Base-by-base conservation (phyloP, 2,797 vertebrate species). In the Notolabrus celidotus region DNA sequence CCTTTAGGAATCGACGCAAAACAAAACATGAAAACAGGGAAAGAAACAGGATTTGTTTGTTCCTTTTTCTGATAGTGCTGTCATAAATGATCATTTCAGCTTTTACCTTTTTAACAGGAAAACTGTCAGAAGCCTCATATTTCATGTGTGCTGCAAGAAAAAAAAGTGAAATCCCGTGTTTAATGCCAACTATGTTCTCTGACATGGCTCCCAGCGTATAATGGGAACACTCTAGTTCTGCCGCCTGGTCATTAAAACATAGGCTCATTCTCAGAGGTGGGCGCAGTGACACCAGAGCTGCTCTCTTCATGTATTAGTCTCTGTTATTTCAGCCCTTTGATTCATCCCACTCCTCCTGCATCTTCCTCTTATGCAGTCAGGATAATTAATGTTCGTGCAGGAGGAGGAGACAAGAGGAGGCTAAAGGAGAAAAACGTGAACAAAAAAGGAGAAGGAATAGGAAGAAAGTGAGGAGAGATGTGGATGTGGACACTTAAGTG, bases 361-460 rank as follows among this genome's bases (percentile, higher is more conserved):
- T 58, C 27, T 8, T 55, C 56, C 45, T 59, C 67, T 53, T 49
- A 46, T 50, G 45, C 46, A 45, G 60, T 51, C 67, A 59, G 50
- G 50, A 55, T 29, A 67, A 67, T 38, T 79, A 47, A 79, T 59
- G 49, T 27, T 51, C 60, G 38, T 60, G 34, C 12, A 27, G 64
- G 34, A 47, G 22, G 25, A 23, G 43, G 61, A 43, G 68, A 23
- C 12, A 27, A 64, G 34, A 47, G 22, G 25, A 23, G 43, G 61
- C 43, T 68, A 23, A 5, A 27, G 27, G 33, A 54, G 42, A 36
- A 45, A 55, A 19, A 47, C 52, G 66, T 65, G 58, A 34, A 71
- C 54, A 42, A 74, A 77, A 71, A 77, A 75, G 59, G 69, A 74
- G 29, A 75, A 38, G 19, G 25, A 29, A n/a, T 33, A 34, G 16